Base-by-base conservation (phyloP, 2,797 vertebrate species). In the Bryconaethiops microstoma region DNA sequence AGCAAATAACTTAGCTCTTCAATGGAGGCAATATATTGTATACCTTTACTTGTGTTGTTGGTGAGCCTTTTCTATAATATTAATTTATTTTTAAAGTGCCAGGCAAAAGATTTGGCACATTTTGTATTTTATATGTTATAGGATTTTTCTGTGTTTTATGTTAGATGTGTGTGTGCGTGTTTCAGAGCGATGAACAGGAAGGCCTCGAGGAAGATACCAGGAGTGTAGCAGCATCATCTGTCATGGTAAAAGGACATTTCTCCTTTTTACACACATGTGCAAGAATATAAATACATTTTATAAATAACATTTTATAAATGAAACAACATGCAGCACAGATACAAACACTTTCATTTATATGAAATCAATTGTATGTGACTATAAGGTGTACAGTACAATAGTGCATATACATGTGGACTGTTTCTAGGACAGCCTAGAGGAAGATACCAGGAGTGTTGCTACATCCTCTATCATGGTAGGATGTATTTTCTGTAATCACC, bases 101-200 rank as follows among this genome's bases (percentile, higher is more conserved):
- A 35, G 35, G 35, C 4, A 35, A 35, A 35, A 35, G 35, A 35
- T 35, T 35, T 35, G 35, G 35, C 35, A 35, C 35, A 35, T 35
- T 35, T 35, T 35, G 35, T 35, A 35, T 35, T 35, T 35, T 16
- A 52, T 52, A 16, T 13, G 16, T 13, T 14, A 14, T 13, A 13
- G 48, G 9, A 1, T 10, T 13, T 67, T 35, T 65, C 12, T 65
- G 29, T 35, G 62, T 12, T 62, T 35, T 65, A 16, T 19, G 17
- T 57, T 7, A n/a, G 17, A 13, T 82, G 16, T 77, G 14, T 69
- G 16, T 86, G 42, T 84, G 54, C 88, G 82, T 74, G 45, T 75
- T 71, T 35, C 82, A 92, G 91, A 90, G 86, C 39, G 89, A 91
- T 71, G 69, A 81, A 63, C 52, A 76, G 57, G 40, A 80, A 60